phyloP scores from a whole-genome alignment of 35 echinoderm and acorn worm species.

The Heliocidaris erythrogramma region DNA sequence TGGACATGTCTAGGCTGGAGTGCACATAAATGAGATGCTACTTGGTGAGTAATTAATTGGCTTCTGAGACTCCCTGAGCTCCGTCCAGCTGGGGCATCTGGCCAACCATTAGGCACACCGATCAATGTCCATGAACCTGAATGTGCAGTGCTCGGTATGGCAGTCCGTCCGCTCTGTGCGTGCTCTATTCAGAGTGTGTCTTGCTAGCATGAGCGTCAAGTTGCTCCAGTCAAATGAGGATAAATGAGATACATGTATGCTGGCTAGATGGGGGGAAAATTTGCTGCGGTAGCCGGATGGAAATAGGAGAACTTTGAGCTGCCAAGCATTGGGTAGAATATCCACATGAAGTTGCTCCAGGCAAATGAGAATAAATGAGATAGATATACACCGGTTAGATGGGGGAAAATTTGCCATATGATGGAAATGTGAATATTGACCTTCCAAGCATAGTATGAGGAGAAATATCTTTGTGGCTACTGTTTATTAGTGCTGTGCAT shows the following conservation, averaged over 20 bases:
- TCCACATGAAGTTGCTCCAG: neutral
- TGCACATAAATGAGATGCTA: neutral
- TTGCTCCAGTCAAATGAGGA: neutral
- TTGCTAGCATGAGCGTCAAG: neutral
- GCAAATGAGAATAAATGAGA: neutral
- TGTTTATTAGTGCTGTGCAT: neutral
- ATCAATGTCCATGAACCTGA: neutral
- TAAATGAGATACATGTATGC: neutral
- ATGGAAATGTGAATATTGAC: neutral
- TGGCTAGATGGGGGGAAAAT: neutral
- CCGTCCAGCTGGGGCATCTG: neutral
- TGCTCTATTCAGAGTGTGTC: neutral
- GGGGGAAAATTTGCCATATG: neutral
- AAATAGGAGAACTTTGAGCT: neutral
- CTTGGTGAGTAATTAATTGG: constrained; percentile 1
- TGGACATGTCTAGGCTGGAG: neutral
- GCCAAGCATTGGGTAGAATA: neutral
- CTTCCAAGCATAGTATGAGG: neutral
- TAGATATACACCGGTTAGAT: neutral
- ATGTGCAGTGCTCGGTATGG: neutral
- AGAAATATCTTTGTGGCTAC: neutral
- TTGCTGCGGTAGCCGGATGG: neutral
- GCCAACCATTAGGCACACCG: neutral
- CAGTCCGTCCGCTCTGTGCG: neutral
- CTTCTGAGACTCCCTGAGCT: neutral